Evolutionary conservation across 2,797 vertebrate species (phyloP), one percentile per base, ranked within the genome.

Genomic region (Helarctos malayanus): DNA sequence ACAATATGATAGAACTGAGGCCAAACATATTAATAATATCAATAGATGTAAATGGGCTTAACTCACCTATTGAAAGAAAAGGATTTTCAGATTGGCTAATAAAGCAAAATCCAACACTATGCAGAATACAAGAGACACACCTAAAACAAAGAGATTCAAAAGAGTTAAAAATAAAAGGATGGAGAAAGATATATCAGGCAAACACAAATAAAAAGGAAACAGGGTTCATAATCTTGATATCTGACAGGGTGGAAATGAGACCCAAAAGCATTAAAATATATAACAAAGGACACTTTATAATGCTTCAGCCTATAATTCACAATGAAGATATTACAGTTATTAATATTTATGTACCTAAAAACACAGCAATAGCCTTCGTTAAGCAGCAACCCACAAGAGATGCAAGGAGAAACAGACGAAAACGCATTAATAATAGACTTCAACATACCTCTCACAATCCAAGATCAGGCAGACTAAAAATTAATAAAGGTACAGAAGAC

Each of bases 71-170:
- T 78, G 41, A 97, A 97, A 97, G 95, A 94, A 97, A 97, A 96
- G 85, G 80, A 95, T 95, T 97, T 97, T 97, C 96, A 97, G 94
- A 92, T 97, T 97, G 94, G 56, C 82, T 97, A 98, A 97, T 61
- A 96, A 97, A 96, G 93, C 92, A 98, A 97, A 98, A 97, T 89
- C 91, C 79, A 97, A 97, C 86, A 92, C 91, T 92, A 97, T 56
- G 78, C 57, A 92, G 83, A 97, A 95, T 95, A 96, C n/a, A 97
- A 96, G 83, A 98, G 63, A 97, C 56, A 97, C 14, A 95, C 80
- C 93, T 97, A 95, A 98, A 97, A 97, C 94, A 94, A 96, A 97
- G 68, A 97, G 75, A 95, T 91, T 97, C 96, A 87, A 87, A 96
- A 86, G 73, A 94, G 69, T 94, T 95, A 95, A 97, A 97, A 95